Percentiles rank a stretch among this genome's conserved stretches.
phyloP scores from a whole-genome alignment of 2,113 vertebrate genomes.

The Romanogobio albipinnatus region DNA sequence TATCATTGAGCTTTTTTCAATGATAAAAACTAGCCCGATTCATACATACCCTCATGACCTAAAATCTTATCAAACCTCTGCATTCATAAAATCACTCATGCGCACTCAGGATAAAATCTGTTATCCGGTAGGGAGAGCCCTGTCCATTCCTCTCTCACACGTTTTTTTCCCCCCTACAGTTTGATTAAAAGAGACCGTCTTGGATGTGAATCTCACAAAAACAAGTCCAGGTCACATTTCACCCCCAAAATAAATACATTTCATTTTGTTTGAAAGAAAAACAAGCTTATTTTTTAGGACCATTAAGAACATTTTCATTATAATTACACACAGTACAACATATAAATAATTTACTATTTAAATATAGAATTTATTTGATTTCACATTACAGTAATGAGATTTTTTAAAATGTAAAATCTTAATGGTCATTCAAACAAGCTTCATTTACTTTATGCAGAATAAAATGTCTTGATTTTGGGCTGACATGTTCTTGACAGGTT shows the following conservation, averaged over 20 bases:
- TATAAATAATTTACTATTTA: background rate
- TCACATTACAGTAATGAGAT: background rate
- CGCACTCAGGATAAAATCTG: background rate
- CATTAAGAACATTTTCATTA: background rate
- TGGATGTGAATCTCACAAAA: background rate
- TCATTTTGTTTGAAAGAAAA: background rate
- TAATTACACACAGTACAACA: background rate
- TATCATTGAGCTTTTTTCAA: constrained; percentile 54
- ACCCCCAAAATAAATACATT: background rate
- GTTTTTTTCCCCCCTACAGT: background rate
- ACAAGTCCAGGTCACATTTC: background rate
- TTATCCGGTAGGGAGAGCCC: constrained; percentile 9
- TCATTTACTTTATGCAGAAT: background rate
- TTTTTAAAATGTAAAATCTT: background rate
- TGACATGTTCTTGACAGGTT: background rate
- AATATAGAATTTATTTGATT: constrained; percentile 12
- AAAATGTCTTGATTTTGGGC: background rate
- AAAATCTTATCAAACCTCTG: constrained; percentile 50
- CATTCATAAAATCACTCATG: constrained; percentile 46
- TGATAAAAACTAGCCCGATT: constrained; percentile 49
- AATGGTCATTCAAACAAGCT: background rate
- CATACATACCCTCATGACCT: constrained; percentile 46
- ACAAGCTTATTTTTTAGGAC: background rate
- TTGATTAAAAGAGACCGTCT: background rate
- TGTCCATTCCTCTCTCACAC: background rate